These are phyloP conservation scores for Erethizon dorsatum DNA, from an alignment of 2,797 vertebrate species.

Conservation along the genomic window DNA sequence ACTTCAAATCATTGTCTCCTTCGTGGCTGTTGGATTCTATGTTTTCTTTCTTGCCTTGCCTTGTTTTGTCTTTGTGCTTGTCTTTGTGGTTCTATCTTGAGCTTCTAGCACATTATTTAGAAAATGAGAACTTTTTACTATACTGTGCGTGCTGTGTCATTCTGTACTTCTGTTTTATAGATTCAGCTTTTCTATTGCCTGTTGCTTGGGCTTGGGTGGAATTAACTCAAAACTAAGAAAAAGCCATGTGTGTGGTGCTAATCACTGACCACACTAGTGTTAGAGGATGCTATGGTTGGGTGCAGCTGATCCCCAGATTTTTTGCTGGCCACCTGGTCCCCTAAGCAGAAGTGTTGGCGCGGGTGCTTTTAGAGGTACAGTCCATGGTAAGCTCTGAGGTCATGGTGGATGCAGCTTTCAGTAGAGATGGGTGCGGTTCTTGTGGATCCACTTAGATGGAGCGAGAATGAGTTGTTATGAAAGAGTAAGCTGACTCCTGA, in stretches of 20 bases:
- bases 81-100: neutral
- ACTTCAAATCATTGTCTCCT: neutral
- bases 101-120: neutral
- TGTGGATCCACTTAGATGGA: neutral
- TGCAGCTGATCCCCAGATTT: neutral
- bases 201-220: neutral
- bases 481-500: neutral
- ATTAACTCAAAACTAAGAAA: neutral
- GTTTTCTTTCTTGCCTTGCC: neutral
- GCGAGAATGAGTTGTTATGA: no score
- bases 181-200: neutral
- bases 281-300: neutral
- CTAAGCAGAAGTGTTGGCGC: neutral
- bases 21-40: neutral
- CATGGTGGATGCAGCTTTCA: neutral
- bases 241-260: no score
- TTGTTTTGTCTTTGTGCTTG: neutral
- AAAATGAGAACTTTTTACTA: neutral
- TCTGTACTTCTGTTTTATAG: neutral
- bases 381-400: neutral
- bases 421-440: no score
- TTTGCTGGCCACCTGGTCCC: neutral
- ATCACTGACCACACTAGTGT: neutral
- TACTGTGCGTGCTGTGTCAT: neutral
- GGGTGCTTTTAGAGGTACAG: neutral